Base-by-base conservation (phyloP, 2,888 invertebrate species). In the Ceratothoa steindachneri region DNA sequence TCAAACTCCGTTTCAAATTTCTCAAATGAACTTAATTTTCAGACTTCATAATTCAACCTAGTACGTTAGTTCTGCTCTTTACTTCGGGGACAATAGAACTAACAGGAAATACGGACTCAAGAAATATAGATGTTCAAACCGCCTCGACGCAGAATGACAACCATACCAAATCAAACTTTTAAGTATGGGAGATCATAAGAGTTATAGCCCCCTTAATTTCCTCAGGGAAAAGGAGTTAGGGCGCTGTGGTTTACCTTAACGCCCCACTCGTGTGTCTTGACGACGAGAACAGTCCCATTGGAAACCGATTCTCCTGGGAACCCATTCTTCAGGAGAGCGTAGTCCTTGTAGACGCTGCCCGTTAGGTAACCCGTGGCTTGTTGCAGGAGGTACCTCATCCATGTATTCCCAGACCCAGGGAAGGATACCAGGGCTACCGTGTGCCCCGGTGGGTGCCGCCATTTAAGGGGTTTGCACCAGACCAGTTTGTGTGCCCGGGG, bases 381-480 rank as follows among this genome's bases (percentile, higher is more conserved):
- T 22, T 31, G 76, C 15, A 73, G 30, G 55, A 93, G 84, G 83
- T 92, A 92, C 73, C 93, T 85, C 19, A 93, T 84, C 93, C 93
- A 93, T 27, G 92, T 92, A 83, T 93, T 93, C 0, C 92, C 92
- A 66, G 71, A 92, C n/a, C 92, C 92, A 3, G 92, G 93, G 83
- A 90, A 91, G 0, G 91, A 91, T 0, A 89, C 91, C 31, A 93
- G 84, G 0, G 92, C 92, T 0, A 88, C 87, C 7, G 88, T 85
- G 0, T 87, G 85, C 9, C 87, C 87, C 0, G 89, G 87, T 0
- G 81, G 80, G 0, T 75, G 74, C 51, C 78, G 69, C 77, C 81
- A 84, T 28, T 76, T 80, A 30, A 83, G 81, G 1, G 81, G 81
- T 12, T 80, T 81, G 79, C 84, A 84, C 82, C 83, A 83, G 28